Percentiles rank a stretch among this genome's conserved stretches.
Evolutionary conservation across 2,113 vertebrate species (phyloP).

Genomic region (Chauna torquata): DNA sequence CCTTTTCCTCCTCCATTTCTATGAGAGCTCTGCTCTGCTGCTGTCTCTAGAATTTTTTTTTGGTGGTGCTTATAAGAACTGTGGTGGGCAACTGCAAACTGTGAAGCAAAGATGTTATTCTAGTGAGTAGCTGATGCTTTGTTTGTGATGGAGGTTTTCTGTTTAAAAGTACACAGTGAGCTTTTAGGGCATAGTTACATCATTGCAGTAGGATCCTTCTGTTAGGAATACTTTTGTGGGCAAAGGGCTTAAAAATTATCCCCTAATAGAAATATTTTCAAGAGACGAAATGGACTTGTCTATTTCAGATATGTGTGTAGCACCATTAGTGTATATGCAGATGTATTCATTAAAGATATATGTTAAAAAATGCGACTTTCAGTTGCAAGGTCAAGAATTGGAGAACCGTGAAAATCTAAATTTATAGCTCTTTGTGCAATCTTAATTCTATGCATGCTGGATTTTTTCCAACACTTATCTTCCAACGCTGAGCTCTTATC

Average conservation of each 20-base stretch:
- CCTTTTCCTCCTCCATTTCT: neutral
- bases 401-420: constrained; percentile 20
- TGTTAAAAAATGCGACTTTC: neutral
- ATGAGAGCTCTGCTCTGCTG: neutral
- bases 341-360: neutral
- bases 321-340: neutral
- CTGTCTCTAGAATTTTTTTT: neutral
- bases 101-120: neutral
- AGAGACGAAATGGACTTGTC: neutral
- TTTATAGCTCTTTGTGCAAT: neutral
- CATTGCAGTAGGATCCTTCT: neutral
- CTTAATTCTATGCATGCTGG: constrained; percentile 11
- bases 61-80: neutral
- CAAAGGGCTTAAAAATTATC: neutral
- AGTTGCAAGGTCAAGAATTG: neutral
- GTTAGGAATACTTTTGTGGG: neutral
- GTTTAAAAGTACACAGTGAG: neutral
- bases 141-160: neutral
- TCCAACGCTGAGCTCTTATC: neutral
- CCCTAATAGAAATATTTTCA: neutral
- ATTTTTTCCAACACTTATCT: constrained; percentile 22
- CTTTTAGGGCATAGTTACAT: neutral
- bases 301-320: neutral
- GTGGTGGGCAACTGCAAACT: neutral
- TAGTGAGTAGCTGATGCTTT: neutral